A percentile compares a stretch with the other conserved stretches of the same genome.
Evolutionary conservation across 2,113 vertebrate species (phyloP).

Genomic region (Hemiscyllium ocellatum): DNA sequence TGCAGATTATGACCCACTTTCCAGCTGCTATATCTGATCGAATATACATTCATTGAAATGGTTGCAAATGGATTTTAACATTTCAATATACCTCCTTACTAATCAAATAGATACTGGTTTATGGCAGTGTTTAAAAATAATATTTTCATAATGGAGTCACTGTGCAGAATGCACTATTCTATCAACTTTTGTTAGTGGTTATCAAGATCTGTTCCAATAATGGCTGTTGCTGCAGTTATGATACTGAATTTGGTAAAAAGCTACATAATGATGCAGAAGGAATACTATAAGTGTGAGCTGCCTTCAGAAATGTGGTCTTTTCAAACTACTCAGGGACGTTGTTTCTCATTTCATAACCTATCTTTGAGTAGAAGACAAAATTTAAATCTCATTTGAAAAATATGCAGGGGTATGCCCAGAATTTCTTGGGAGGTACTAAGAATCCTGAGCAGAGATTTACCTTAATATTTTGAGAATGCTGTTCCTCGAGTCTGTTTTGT

Average conservation of each 20-base stretch:
- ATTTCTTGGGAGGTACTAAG: background rate
- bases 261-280: background rate
- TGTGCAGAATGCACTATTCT: background rate
- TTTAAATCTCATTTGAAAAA: background rate
- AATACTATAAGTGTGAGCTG: background rate
- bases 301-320: background rate
- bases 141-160: background rate
- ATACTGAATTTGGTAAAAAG: background rate
- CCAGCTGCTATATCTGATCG: slow-evolving; percentile 58
- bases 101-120: background rate
- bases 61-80: background rate
- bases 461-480: background rate
- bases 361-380: background rate
- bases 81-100: background rate
- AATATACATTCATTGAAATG: slow-evolving; percentile 58
- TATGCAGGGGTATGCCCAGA: background rate
- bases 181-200: background rate
- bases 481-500: background rate
- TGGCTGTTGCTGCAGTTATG: background rate
- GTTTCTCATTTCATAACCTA: background rate
- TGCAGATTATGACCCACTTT: slow-evolving; percentile 70
- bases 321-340: background rate
- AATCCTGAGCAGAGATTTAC: background rate
- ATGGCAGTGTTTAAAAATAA: background rate
- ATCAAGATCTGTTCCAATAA: background rate